Evolutionary conservation across 1,140 invertebrate species (phyloP), one percentile per base, ranked within the genome.

Genomic region (Heterodera schachtii): DNA sequence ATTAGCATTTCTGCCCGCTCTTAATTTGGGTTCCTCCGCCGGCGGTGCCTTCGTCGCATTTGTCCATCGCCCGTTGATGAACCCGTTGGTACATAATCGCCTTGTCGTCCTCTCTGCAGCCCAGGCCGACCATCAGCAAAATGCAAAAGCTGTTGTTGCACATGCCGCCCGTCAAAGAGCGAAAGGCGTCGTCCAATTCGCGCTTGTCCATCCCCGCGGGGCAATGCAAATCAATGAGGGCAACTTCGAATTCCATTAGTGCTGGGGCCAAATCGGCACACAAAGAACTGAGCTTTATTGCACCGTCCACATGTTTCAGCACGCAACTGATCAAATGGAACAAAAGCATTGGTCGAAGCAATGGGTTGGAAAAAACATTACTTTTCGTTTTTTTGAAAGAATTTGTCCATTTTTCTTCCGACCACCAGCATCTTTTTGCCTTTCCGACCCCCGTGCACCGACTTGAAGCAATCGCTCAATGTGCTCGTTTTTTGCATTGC

Each of bases 381-480:
- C 76, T 64, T 69, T 13, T 69, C 19, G 46, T 78, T 81, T 9
- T 31, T 44, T n/a, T 52, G 19, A 41, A 81, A 73, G 49, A 75
- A 81, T 66, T 81, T 57, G 31, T 81, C 47, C 47, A 74, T 69
- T 44, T 81, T 21, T 57, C 75, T 44, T 43, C 73, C 77, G 1
- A 70, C 80, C 75, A 81, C 47, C 73, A 81, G 52, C 75, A 81
- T 60, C 70, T 81, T 79, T 67, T 79, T 81, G 4, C 31, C 49
- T 67, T 67, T 76, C 43, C 43, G 47, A 11, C 74, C 74, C 4
- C 69, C 69, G 49, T 81, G 73, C 4, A 67, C 44, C 13, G 31
- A 44, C 13, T 66, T 13, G 47, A 81, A 75, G n/a, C 76, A 75
- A 69, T 79, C 74, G 13, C 60, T 69, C n/a, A 81, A 60, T 49